Evolutionary conservation across 2,888 invertebrate genomes (phyloP), one percentile per base, ranked within the genome.

Genomic region (Lasiommata megera): DNA sequence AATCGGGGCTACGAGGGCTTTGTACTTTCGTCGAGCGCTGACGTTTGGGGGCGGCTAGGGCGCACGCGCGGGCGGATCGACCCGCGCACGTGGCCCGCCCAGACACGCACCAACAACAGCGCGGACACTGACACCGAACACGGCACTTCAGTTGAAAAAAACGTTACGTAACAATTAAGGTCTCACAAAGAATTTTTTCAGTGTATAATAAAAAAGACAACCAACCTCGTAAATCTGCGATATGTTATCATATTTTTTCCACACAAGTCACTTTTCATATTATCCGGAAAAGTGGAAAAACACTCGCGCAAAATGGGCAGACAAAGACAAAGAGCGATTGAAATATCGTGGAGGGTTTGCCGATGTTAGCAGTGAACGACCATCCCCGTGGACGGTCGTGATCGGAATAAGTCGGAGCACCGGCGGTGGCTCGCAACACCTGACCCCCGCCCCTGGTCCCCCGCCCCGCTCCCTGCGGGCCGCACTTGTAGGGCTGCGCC

Each of bases 401-500:
- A 73, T 66, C 70, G 70, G 77, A 85, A 76, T 84, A 82, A 79
- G 74, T 67, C 64, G 68, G 67, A 68, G 70, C 63, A 61, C 69
- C 67, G 67, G 66, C 67, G 71, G 66, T 67, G 68, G 63, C 74
- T 75, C 78, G 82, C 82, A 84, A 78, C 88, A 84, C 83, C 84
- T 84, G 82, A 78, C 74, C 64, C 63, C 69, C 66, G 61, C 64
- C 65, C 67, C 68, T 62, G 59, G 63, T 63, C 64, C 65, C 67
- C 68, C 28, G 3, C 14, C 46, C 6, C 12, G 14, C 3, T 64
- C 60, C 64, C 63, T n/a, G 77, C 56, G 44, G 58, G 65, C 63
- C 68, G 84, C 88, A 88, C 85, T 88, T 87, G 90, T 84, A 84
- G 82, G 89, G 90, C 84, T 86, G 80, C 82, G 72, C 67, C 68